Evolutionary conservation across 2,797 vertebrate genomes (phyloP).

Genomic region (Neoniphon sammara): DNA sequence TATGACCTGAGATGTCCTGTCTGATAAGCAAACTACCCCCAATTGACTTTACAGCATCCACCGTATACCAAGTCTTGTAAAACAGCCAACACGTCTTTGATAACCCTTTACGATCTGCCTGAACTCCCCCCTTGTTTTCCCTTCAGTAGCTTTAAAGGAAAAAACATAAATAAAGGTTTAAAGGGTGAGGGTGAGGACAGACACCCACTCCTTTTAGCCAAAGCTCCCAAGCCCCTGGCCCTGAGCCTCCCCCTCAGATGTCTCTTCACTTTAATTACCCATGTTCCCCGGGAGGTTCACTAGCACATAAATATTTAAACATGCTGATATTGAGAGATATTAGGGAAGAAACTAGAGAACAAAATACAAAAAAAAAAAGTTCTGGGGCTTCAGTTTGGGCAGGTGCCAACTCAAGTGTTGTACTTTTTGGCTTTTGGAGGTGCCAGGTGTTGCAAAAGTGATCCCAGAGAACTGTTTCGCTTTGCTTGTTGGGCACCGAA

Average conservation of each 20-base stretch:
- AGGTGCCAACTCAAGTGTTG: not conserved
- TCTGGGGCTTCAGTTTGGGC: constrained; percentile 2
- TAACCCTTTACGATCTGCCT: not conserved
- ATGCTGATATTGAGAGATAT: constrained; percentile 53
- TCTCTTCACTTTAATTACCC: constrained; percentile 59
- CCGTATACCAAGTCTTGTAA: not conserved
- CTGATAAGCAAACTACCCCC: too few species aligned
- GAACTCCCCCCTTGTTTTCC: not conserved
- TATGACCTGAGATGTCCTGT: too few species aligned
- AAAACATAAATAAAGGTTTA: constrained; percentile 7
- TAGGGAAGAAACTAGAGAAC: constrained; percentile 2
- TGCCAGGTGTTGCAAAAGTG: not conserved
- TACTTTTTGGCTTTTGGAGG: not conserved
- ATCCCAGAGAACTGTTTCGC: not conserved
- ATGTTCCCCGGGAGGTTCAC: constrained; percentile 25
- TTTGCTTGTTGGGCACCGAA: not conserved
- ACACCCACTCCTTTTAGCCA: constrained; percentile 23
- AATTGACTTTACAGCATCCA: not conserved
- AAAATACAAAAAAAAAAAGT: constrained; percentile 2
- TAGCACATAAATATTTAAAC: constrained; percentile 60
- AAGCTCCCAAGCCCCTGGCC: constrained; percentile 17
- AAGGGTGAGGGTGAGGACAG: constrained; percentile 9
- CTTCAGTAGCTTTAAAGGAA: constrained; percentile 4
- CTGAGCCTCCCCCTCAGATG: constrained; percentile 25
- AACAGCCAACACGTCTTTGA: not conserved